phyloP scores from a whole-genome alignment of 2,113 vertebrate genomes.

The Actinemys pallida region DNA sequence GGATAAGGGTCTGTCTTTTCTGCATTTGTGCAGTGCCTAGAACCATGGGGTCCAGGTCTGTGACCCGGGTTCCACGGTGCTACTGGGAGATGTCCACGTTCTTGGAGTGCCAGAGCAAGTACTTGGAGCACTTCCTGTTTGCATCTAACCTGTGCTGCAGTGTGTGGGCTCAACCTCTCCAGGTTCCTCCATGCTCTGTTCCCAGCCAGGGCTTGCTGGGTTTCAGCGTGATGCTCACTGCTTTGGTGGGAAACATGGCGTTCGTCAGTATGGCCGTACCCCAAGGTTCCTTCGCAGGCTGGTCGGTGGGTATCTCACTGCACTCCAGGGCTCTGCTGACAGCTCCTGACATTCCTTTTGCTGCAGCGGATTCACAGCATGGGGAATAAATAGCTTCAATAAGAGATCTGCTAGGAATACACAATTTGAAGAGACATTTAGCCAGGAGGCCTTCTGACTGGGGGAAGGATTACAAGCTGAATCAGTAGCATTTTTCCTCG shows the following conservation, averaged over 20 bases:
- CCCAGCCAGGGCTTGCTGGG: accelerated
- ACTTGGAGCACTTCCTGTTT: accelerated
- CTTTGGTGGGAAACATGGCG: not conserved
- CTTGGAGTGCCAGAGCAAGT: accelerated
- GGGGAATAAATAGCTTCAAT: not conserved
- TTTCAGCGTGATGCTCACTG: not conserved
- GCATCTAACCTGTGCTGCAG: not conserved
- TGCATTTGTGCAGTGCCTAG: not conserved
- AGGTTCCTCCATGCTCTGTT: accelerated
- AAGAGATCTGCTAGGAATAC: accelerated
- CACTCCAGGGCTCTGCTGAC: not conserved
- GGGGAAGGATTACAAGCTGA: accelerated
- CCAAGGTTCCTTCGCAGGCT: accelerated
- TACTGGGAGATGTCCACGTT: not conserved
- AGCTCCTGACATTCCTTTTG: accelerated
- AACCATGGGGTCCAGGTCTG: accelerated
- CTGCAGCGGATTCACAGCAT: accelerated
- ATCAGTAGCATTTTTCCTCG: not conserved
- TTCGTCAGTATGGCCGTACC: accelerated
- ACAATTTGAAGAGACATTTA: not conserved
- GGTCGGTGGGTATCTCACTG: not conserved
- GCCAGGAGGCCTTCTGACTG: not conserved
- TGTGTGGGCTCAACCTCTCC: not conserved
- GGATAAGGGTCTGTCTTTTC: not conserved
- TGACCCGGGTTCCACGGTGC: not conserved